These are phyloP conservation scores for Anthopleura sola DNA, from an alignment of 64 coral and sea anemone species.

Conservation along the genomic window DNA sequence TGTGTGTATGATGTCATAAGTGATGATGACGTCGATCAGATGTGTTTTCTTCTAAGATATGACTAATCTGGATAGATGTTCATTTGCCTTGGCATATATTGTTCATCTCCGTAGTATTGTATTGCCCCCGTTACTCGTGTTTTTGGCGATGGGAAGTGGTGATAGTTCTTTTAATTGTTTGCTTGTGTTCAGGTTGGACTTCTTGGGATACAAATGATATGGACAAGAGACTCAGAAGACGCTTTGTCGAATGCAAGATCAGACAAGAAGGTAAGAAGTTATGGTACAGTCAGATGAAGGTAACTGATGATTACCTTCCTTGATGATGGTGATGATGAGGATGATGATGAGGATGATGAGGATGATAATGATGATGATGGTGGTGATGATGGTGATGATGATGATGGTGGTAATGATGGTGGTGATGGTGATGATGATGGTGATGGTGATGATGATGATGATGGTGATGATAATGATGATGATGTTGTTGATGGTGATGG, in stretches of 20 bases:
- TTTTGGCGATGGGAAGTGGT: background rate
- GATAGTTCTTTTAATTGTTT: background rate
- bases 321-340: background rate
- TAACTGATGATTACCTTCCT: too few species aligned
- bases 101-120: too few species aligned
- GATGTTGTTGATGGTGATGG: too few species aligned
- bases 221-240: slow-evolving; percentile 96
- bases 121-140: too few species aligned
- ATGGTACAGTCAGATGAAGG: background rate
- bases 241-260: slow-evolving; percentile 88
- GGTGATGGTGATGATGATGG: background rate
- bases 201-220: slow-evolving; percentile 98
- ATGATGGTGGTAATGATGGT: background rate
- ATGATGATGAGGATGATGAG: background rate
- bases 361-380: background rate
- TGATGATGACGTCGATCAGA: background rate
- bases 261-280: slow-evolving; percentile 98
- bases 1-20: background rate
- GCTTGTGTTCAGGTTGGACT: slow-evolving; percentile 68
- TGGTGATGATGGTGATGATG: background rate
- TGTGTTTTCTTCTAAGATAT: background rate
- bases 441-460: background rate
- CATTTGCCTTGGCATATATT: too few species aligned
- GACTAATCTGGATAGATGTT: background rate
- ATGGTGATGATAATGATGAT: background rate